These are phyloP conservation scores for Enteromius mattozi DNA, from an alignment of 2,797 vertebrate genomes.

Conservation along the genomic window DNA sequence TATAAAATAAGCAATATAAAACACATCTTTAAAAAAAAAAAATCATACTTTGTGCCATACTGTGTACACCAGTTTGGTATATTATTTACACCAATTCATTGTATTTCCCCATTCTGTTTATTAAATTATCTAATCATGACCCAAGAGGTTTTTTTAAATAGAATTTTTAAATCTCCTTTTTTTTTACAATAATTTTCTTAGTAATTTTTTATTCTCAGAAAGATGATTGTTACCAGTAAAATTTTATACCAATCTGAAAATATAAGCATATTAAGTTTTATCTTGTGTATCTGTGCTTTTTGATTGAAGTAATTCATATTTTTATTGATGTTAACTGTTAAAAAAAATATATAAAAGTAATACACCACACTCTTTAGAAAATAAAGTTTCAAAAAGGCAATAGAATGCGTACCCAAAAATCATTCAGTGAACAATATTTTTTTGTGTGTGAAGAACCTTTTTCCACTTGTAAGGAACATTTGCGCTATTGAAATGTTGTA, in stretches of 20 bases:
- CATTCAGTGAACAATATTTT: background rate
- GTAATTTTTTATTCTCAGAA: background rate
- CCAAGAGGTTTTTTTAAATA: background rate
- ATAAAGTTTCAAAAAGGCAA: background rate
- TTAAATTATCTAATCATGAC: background rate
- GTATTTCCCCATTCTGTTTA: background rate
- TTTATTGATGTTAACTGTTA: no score
- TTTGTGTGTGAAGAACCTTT: background rate
- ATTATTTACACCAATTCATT: background rate
- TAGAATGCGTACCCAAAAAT: background rate
- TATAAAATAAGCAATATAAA: background rate
- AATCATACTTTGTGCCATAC: background rate
- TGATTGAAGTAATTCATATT: no score
- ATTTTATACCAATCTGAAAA: background rate
- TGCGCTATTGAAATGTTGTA: background rate
- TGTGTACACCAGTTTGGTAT: background rate
- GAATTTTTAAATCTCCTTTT: background rate
- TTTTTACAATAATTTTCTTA: background rate
- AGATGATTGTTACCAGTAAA: background rate
- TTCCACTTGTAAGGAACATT: background rate
- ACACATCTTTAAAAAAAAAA: background rate
- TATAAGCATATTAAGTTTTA: background rate
- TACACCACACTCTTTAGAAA: background rate
- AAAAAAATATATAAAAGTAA: background rate
- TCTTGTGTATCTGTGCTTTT: background rate